Percentiles rank a stretch among this genome's conserved stretches.
Evolutionary conservation across 2,113 vertebrate genomes (phyloP).

Genomic region (Edolisoma coerulescens): DNA sequence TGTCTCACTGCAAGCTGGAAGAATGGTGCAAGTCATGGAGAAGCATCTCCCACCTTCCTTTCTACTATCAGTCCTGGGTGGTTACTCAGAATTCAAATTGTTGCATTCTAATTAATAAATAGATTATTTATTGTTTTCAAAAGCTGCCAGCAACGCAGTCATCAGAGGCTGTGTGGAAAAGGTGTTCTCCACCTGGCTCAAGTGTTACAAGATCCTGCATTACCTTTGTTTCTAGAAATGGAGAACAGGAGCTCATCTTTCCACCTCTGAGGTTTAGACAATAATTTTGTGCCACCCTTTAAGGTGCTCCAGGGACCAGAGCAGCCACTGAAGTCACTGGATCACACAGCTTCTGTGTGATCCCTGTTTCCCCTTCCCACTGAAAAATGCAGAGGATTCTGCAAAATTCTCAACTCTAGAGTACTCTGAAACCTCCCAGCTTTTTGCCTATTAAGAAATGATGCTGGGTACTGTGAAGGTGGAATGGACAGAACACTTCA

Average conservation of each 20-base stretch:
- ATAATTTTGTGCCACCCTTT: neutral
- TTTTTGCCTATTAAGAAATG: neutral
- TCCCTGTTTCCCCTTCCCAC: neutral
- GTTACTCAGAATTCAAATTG: neutral
- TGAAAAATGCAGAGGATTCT: neutral
- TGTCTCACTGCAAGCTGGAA: neutral
- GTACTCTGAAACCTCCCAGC: neutral
- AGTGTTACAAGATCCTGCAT: neutral
- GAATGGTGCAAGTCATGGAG: accelerated
- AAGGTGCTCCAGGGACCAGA: neutral
- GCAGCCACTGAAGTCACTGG: neutral
- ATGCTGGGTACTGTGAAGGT: neutral
- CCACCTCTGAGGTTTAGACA: neutral
- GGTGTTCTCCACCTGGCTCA: neutral
- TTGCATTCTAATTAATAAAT: neutral
- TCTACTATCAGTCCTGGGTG: neutral
- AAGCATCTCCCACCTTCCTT: neutral
- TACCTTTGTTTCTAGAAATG: neutral
- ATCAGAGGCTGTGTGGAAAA: neutral
- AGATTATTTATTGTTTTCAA: neutral
- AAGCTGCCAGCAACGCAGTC: neutral
- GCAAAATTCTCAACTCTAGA: neutral
- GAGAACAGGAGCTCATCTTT: neutral
- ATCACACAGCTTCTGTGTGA: neutral
- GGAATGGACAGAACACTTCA: neutral